These are phyloP conservation scores for Austrolebias charrua DNA, from an alignment of 2,797 vertebrate species.

Conservation along the genomic window DNA sequence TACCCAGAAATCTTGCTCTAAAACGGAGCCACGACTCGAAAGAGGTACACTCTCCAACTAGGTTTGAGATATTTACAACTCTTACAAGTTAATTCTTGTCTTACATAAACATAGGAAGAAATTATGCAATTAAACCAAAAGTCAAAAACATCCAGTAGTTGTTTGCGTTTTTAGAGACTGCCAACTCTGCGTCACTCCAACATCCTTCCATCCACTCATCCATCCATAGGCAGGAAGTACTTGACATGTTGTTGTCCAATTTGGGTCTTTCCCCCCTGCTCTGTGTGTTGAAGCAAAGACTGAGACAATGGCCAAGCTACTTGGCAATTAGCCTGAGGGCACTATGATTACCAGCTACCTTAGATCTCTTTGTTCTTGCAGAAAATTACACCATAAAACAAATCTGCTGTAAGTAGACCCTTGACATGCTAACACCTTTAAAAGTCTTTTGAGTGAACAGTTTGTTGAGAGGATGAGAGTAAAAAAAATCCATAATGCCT, in stretches of 20 bases:
- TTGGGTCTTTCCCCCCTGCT: slow-evolving; percentile 62
- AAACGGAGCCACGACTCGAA: slow-evolving; percentile 76
- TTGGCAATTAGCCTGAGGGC: slow-evolving; percentile 47
- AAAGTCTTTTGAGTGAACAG: slow-evolving; percentile 1
- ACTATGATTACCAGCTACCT: slow-evolving; percentile 60
- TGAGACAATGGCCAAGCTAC: slow-evolving; percentile 53
- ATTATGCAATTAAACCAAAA: slow-evolving; percentile 9
- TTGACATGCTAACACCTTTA: slow-evolving; percentile 25
- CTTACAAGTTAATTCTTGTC: neutral
- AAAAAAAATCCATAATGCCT: slow-evolving; percentile 7
- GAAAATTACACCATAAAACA: slow-evolving; percentile 60
- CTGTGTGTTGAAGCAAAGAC: slow-evolving; percentile 43
- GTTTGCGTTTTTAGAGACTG: slow-evolving; percentile 42
- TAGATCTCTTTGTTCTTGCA: slow-evolving; percentile 53
- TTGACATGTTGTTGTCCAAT: slow-evolving; percentile 76
- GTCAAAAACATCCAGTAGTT: slow-evolving; percentile 13
- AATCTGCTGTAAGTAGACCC: slow-evolving; percentile 21
- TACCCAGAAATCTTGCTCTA: slow-evolving; percentile 89
- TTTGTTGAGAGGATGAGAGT: neutral
- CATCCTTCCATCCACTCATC: slow-evolving; percentile 68
- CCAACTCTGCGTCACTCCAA: slow-evolving; percentile 56
- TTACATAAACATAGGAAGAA: neutral
- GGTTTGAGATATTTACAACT: neutral
- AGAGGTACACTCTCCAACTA: slow-evolving; percentile 77
- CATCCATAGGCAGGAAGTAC: slow-evolving; percentile 62